These are phyloP conservation scores for Agonopterix arenella DNA, from an alignment of 2,888 invertebrate species.

Conservation along the genomic window DNA sequence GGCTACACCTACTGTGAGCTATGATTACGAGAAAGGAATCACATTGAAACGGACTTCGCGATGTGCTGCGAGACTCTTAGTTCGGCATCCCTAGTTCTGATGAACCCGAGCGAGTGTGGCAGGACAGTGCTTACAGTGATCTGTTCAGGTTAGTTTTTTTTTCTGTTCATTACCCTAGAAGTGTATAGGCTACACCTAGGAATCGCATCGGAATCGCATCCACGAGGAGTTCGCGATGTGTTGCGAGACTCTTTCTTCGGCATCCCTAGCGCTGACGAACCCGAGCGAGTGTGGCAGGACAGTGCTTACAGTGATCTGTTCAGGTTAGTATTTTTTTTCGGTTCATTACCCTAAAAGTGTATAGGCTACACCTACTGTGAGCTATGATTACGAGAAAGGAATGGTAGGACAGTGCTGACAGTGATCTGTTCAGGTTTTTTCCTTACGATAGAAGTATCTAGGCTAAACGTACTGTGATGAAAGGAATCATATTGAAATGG, in stretches of 20 bases:
- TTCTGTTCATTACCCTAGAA: constrained; percentile 49
- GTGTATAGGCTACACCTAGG: constrained; percentile 44
- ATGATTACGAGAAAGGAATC: background rate
- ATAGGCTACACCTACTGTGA: background rate
- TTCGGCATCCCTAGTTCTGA: constrained; percentile 62
- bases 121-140: constrained; percentile 22
- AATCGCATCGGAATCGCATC: constrained; percentile 73
- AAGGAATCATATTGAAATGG: constrained; percentile 53
- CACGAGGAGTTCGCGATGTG: constrained; percentile 68
- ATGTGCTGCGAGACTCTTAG: constrained; percentile 61
- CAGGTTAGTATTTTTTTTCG: constrained; percentile 49
- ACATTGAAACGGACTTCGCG: constrained; percentile 71
- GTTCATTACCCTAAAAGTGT: background rate
- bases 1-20: background rate
- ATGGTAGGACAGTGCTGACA: constrained; percentile 58
- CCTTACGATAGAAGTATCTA: background rate
- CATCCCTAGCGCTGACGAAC: constrained; percentile 58
- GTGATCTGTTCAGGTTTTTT: constrained; percentile 62
- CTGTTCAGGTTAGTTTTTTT: background rate
- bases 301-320: constrained; percentile 58
- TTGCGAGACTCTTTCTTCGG: constrained; percentile 63
- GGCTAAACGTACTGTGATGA: background rate
- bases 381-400: background rate
- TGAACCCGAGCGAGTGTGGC: constrained; percentile 50
- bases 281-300: constrained; percentile 52